Conservation (phyloP, 2,797 vertebrate species). For the Petrocephalus sullivani region DNA sequence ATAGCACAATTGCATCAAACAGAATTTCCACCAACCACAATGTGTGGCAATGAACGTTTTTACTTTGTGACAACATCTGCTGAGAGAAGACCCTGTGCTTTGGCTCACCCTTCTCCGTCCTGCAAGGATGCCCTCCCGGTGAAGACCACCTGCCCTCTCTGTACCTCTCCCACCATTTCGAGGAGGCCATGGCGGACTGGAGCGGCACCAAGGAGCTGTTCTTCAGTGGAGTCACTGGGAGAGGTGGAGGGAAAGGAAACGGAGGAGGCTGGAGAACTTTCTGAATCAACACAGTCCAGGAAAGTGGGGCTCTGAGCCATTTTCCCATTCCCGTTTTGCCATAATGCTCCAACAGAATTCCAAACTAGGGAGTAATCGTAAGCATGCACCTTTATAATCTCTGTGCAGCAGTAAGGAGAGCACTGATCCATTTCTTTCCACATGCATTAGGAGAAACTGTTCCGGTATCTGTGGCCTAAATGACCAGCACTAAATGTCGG, state of each 20-base stretch:
- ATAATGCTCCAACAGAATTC: background rate
- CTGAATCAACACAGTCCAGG: background rate
- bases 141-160: conserved; percentile 56
- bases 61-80: background rate
- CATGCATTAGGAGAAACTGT: background rate
- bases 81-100: conserved; percentile 26
- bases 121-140: conserved; percentile 63
- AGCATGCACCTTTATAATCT: conserved; percentile 5
- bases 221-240: conserved; percentile 65
- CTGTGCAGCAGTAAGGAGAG: background rate
- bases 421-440: background rate
- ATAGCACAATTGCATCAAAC: background rate
- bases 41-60: background rate
- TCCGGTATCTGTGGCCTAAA: background rate
- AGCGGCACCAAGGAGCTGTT: conserved; percentile 98
- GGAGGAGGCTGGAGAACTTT: background rate
- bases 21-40: background rate
- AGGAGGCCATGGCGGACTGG: conserved; percentile 93
- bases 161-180: conserved; percentile 89
- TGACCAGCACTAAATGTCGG: background rate
- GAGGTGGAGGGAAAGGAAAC: background rate
- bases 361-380: background rate
- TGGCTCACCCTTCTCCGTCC: conserved; percentile 75
- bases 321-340: background rate
- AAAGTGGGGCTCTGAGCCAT: background rate